phyloP scores from a whole-genome alignment of 2,113 vertebrate species.

The Delphinus delphis region DNA sequence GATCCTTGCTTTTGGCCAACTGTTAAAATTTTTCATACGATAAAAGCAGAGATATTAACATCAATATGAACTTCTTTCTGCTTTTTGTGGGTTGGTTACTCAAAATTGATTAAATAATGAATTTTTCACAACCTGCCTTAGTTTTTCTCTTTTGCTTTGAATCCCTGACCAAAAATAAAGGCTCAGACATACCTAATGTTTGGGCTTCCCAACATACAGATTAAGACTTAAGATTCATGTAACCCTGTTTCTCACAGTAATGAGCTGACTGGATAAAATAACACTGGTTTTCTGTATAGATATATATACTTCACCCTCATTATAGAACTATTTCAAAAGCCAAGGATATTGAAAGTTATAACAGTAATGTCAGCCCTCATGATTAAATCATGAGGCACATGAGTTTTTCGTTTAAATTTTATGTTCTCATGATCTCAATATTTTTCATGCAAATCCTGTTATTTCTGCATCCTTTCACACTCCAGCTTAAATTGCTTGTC shows the following conservation, averaged over 20 bases:
- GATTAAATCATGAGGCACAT: conserved; percentile 88
- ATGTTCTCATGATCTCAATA: conserved; percentile 88
- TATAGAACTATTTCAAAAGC: conserved; percentile 85
- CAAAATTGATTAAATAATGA: conserved; percentile 62
- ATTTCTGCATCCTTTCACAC: conserved; percentile 88
- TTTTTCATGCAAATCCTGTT: conserved; percentile 90
- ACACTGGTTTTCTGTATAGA: conserved; percentile 78
- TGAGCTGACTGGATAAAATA: conserved; percentile 78
- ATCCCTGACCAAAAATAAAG: conserved; percentile 45
- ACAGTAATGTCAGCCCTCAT: conserved; percentile 85
- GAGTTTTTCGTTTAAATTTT: conserved; percentile 86
- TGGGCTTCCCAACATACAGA: conserved; percentile 68
- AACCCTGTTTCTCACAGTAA: conserved; percentile 77
- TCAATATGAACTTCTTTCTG: conserved; percentile 57
- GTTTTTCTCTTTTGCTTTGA: conserved; percentile 65
- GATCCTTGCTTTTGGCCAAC: neutral
- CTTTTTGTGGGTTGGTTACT: conserved; percentile 57
- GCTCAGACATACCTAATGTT: conserved; percentile 49
- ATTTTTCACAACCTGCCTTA: conserved; percentile 62
- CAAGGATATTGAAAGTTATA: conserved; percentile 82
- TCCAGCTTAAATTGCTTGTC: conserved; percentile 88
- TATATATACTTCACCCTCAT: conserved; percentile 80
- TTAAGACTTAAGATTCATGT: conserved; percentile 73
- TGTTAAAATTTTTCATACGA: conserved; percentile 56
- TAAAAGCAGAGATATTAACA: conserved; percentile 54